A percentile compares a stretch with the other conserved stretches of the same genome.
These are phyloP conservation scores for Onychorhynchus coronatus DNA, from an alignment of 2,113 vertebrate genomes.

Conservation along the genomic window DNA sequence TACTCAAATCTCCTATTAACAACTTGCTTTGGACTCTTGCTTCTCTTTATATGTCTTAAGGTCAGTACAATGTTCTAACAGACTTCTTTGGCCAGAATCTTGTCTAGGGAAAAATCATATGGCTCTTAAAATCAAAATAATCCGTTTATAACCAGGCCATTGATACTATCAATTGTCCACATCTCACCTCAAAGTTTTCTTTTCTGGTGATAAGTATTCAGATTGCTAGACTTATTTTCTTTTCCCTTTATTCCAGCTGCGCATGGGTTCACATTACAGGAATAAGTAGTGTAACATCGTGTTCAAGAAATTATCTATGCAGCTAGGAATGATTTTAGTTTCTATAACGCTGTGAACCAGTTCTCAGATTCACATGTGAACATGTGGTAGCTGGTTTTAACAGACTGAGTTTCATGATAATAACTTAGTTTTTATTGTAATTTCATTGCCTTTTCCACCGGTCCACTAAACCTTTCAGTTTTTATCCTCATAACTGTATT, in stretches of 20 bases:
- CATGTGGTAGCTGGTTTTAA: neutral
- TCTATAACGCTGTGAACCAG: neutral
- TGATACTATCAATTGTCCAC: neutral
- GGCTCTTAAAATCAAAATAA: neutral
- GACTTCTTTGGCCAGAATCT: neutral
- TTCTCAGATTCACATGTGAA: neutral
- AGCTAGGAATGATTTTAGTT: neutral
- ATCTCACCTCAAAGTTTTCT: neutral
- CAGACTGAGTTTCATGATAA: neutral
- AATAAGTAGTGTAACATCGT: neutral
- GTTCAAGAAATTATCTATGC: neutral
- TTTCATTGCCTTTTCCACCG: neutral
- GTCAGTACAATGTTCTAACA: neutral
- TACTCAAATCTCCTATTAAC: neutral
- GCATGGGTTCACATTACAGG: accelerated
- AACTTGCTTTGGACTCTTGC: neutral
- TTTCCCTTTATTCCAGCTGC: neutral
- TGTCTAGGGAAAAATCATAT: neutral
- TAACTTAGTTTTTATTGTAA: neutral
- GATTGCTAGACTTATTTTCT: neutral
- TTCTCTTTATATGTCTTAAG: neutral
- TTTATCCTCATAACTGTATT: neutral
- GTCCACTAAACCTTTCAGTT: neutral
- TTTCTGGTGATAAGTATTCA: neutral
- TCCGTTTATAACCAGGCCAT: neutral